These are phyloP conservation scores for Dasypus novemcinctus DNA, from an alignment of 2,113 vertebrate species.

Conservation along the genomic window DNA sequence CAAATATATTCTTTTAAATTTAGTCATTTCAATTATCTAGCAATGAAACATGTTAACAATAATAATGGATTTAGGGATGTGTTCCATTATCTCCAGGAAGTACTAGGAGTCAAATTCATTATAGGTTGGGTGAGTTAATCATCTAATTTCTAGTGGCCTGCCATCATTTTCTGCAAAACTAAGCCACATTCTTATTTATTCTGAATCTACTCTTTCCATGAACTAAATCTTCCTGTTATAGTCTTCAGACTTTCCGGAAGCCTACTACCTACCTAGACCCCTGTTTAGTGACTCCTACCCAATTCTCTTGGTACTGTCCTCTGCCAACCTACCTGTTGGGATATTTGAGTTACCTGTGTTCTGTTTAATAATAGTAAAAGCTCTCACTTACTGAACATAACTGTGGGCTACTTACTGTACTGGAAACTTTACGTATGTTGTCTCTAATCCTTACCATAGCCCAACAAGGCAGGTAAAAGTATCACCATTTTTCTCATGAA, in stretches of 20 bases:
- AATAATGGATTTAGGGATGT: background rate
- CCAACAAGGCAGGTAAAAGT: background rate
- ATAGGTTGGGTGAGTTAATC: background rate
- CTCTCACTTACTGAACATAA: background rate
- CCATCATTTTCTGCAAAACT: background rate
- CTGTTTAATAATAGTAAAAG: background rate
- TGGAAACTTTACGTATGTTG: background rate
- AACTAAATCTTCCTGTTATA: background rate
- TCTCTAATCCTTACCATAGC: background rate
- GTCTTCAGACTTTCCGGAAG: background rate
- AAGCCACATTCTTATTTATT: background rate
- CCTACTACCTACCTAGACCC: background rate
- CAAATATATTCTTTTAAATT: background rate
- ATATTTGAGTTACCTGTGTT: background rate
- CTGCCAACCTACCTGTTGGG: background rate
- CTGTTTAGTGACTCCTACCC: background rate
- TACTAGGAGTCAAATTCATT: background rate
- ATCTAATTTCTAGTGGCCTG: background rate
- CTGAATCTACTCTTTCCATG: background rate
- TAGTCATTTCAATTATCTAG: conserved; percentile 36
- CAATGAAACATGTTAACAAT: background rate
- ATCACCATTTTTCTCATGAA: background rate
- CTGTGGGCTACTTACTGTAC: background rate
- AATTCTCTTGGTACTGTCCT: background rate
- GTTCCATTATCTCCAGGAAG: background rate